A percentile compares a stretch with the other conserved stretches of the same genome.
Conservation (phyloP, 2,113 vertebrate genomes). For the Carassius gibelio region DNA sequence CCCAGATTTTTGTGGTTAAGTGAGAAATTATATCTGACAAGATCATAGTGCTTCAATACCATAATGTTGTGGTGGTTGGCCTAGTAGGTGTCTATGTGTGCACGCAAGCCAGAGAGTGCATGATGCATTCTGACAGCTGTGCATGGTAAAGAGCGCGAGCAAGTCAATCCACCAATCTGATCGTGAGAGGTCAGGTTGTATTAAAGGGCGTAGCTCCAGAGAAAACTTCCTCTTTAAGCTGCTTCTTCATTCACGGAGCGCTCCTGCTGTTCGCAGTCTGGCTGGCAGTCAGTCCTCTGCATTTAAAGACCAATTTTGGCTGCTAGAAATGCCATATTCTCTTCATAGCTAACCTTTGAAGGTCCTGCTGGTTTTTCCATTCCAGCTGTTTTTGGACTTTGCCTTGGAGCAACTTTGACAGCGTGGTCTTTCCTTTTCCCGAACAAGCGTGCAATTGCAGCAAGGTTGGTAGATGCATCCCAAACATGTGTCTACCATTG, state of each 20-base stretch:
- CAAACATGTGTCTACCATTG: slow-evolving; percentile 32
- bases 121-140: slow-evolving; percentile 71
- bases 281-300: slow-evolving; percentile 1
- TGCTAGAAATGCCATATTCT: not conserved
- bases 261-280: not conserved
- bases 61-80: slow-evolving; percentile 50
- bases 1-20: not conserved
- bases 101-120: slow-evolving; percentile 53
- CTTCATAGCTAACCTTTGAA: not conserved
- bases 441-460: slow-evolving; percentile 41
- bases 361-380: slow-evolving; percentile 42
- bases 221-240: slow-evolving; percentile 47
- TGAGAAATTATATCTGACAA: slow-evolving; percentile 49
- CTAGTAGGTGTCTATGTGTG: slow-evolving; percentile 42
- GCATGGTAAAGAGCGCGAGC: slow-evolving; percentile 53
- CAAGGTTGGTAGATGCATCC: slow-evolving; percentile 59
- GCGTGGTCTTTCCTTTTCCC: slow-evolving; percentile 11
- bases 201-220: slow-evolving; percentile 68
- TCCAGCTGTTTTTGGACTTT: slow-evolving; percentile 13
- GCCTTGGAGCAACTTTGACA: slow-evolving; percentile 44
- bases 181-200: slow-evolving; percentile 66
- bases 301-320: not conserved
- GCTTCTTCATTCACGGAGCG: not conserved
- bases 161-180: slow-evolving; percentile 61
- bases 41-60: slow-evolving; percentile 16